Base-by-base conservation (phyloP, 2,888 invertebrate genomes). In the Tortricodes alternella region DNA sequence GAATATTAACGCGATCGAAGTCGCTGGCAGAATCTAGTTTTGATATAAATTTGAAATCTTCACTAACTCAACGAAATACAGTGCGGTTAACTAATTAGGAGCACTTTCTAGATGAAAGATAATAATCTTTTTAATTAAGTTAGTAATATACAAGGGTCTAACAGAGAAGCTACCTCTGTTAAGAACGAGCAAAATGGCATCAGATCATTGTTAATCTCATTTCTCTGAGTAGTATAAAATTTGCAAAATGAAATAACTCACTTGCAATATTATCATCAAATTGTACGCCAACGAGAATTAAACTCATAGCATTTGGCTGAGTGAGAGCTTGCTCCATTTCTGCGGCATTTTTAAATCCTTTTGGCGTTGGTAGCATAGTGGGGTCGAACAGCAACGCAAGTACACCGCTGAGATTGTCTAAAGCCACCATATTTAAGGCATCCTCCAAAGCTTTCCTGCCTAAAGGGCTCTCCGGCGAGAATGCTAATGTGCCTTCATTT, bases 251-350 rank as follows among this genome's bases (percentile, higher is more conserved):
- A n/a, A n/a, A 38, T 9, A 9, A 85, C 89, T 85, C 68, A 90
- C 90, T 83, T 59, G 79, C 77, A 87, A 90, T 88, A 5, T 51
- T 72, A 52, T 90, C 87, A 67, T 87, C 87, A 80, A 78, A 90
- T 65, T 89, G 80, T 52, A 90, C 84, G 56, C 89, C 90, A 74
- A 85, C 85, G 61, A 90, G 80, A 62, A 85, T 83, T 51, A 75
- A 73, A 64, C 80, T 83, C 89, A 89, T 89, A 38, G 77, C 84
- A 78, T 85, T 80, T 8, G 85, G 88, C 68, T 86, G 78, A 9
- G 78, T 80, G 2, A 90, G 76, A 50, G 85, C 86, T 50, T 58
- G 52, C 43, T 85, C 83, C 78, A 90, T 78, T 66, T 78, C 84
- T 53, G 63, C 51, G 23, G 87, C 82, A 76, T 83, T 78, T 29